Conservation (phyloP, 2,888 invertebrate species). For the Gastracanthus pulcherrimus region DNA sequence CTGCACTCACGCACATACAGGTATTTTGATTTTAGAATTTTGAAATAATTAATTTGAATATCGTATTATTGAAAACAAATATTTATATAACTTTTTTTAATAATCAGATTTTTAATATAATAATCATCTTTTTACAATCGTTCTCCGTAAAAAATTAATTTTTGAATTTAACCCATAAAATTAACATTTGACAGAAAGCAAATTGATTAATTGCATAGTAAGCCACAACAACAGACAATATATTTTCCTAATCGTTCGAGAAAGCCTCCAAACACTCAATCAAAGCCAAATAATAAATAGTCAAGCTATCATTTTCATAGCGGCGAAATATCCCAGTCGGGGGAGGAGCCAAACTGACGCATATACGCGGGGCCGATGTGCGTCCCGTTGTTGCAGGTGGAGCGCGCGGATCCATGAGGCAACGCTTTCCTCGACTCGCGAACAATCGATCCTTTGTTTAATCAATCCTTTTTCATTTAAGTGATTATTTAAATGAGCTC, state of each 20-base stretch:
- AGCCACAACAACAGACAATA: background rate
- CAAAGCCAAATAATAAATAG: background rate
- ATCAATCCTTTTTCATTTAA: conserved; percentile 50
- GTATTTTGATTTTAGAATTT: no score
- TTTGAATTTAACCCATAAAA: no score
- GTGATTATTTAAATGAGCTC: conserved; percentile 48
- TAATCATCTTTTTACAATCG: no score
- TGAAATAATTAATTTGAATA: no score
- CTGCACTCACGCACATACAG: no score
- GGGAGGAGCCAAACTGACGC: conserved; percentile 5
- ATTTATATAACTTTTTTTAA: no score
- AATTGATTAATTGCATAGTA: background rate
- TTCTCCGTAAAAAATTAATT: no score
- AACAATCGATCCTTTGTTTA: conserved; percentile 56
- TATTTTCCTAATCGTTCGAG: background rate
- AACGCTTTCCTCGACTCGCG: background rate
- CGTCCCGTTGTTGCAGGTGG: no score
- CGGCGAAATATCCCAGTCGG: background rate
- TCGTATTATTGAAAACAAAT: no score
- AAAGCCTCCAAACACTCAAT: background rate
- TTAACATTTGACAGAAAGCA: background rate
- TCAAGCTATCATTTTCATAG: background rate
- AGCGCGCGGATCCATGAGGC: no score
- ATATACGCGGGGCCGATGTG: background rate
- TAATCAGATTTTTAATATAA: no score